A percentile compares a stretch with the other conserved stretches of the same genome.
These are phyloP conservation scores for Drosophila tropicalis DNA, from an alignment of 1,140 invertebrate genomes.

Conservation along the genomic window DNA sequence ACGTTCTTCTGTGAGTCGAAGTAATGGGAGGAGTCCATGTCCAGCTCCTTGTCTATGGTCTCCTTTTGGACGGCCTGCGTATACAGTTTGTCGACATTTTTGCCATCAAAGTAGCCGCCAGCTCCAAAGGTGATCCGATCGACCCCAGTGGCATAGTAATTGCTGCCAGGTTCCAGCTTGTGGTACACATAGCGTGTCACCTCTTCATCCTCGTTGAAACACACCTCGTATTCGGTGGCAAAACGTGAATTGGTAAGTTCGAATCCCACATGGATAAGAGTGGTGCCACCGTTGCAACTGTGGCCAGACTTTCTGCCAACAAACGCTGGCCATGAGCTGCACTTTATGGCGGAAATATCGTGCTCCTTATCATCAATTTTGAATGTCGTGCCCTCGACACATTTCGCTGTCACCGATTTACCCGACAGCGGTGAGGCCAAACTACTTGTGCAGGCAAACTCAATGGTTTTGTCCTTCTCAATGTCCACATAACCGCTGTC, in stretches of 20 bases:
- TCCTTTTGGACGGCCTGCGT: conserved; percentile 63
- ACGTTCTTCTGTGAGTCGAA: conserved; percentile 61
- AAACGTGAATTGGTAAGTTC: conserved; percentile 62
- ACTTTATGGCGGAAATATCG: conserved; percentile 64
- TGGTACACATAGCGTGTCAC: conserved; percentile 80
- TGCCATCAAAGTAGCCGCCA: conserved; percentile 67
- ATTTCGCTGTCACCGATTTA: conserved; percentile 61
- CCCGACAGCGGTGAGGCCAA: conserved; percentile 65
- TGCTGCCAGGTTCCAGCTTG: conserved; percentile 60
- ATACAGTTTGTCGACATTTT: conserved; percentile 76
- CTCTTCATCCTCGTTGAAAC: conserved; percentile 77
- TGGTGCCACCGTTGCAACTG: conserved; percentile 69
- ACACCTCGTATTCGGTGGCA: conserved; percentile 81
- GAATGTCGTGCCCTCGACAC: conserved; percentile 61
- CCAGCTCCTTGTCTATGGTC: conserved; percentile 70
- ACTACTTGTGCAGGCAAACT: conserved; percentile 67
- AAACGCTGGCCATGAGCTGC: conserved; percentile 61
- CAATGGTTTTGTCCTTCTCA: conserved; percentile 56
- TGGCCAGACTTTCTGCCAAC: conserved; percentile 68
- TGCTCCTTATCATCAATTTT: conserved; percentile 51
- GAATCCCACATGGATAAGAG: conserved; percentile 65
- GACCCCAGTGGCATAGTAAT: conserved; percentile 64
- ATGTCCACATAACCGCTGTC: conserved; percentile 56
- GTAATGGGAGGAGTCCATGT: conserved; percentile 45
- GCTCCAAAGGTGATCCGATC: conserved; percentile 72